These are phyloP conservation scores for Drosophila formosana DNA, from an alignment of 2,888 invertebrate species.

Conservation along the genomic window DNA sequence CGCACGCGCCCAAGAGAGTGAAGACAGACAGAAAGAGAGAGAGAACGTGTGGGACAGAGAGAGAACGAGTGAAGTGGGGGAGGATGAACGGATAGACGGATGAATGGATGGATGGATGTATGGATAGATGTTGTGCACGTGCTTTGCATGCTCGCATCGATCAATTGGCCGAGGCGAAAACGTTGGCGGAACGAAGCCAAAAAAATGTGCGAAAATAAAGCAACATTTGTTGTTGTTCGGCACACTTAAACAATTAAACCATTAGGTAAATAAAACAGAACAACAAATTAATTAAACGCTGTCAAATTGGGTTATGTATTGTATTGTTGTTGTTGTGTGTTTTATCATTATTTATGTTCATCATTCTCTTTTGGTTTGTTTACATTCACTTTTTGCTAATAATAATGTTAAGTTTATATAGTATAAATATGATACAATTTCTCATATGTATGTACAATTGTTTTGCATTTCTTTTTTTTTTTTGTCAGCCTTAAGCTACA, in stretches of 20 bases:
- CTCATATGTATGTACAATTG: conserved; percentile 41
- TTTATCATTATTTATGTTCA: conserved; percentile 16
- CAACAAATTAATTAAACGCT: conserved; percentile 25
- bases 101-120: not conserved
- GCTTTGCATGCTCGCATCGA: conserved; percentile 38
- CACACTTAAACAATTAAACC: conserved; percentile 20
- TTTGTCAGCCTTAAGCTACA: conserved; percentile 33
- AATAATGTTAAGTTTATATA: conserved; percentile 43
- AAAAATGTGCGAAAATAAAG: conserved; percentile 8
- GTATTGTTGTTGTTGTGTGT: conserved; percentile 18
- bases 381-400: conserved; percentile 69
- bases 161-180: conserved; percentile 41
- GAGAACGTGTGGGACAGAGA: not conserved
- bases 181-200: conserved; percentile 13
- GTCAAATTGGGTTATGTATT: conserved; percentile 18
- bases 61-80: not conserved
- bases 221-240: conserved; percentile 7
- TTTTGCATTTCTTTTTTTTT: conserved; percentile 5
- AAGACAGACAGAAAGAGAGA: too few relatives aligned
- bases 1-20: conserved; percentile 4
- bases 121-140: conserved; percentile 43
- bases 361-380: conserved; percentile 70
- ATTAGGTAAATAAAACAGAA: conserved; percentile 1
- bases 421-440: conserved; percentile 50
- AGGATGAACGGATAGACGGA: not conserved